Base-by-base conservation (phyloP, 2,888 invertebrate genomes). In the Macropis europaea region DNA sequence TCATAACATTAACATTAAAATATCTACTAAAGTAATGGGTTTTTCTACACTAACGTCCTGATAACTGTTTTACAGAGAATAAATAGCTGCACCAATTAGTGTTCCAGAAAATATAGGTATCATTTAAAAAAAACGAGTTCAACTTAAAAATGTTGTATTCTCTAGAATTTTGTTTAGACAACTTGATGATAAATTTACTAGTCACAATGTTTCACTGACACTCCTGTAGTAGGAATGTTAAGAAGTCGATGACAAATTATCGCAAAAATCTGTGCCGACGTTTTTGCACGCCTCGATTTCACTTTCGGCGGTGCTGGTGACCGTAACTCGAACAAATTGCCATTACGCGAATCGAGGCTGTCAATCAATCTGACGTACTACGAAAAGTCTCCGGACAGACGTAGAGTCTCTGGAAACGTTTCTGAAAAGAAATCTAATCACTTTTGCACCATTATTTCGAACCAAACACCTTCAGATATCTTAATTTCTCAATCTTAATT, bases 321-420 rank as follows among this genome's bases (percentile, higher is more conserved):
- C 64, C 79, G 79, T 81, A 81, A 70, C 77, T 75, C 72, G 79
- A 77, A 75, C 81, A 77, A 81, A 79, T 81, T 75, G 79, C 34
- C 69, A 52, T 81, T 72, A 79, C 66, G 60, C 63, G 73, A 76
- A 50, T 50, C 48, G 43, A 50, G 60, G 36, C 60, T 76, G 76
- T 64, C 72, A 71, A 79, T 77, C 77, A 72, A 52, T 36, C 42
- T 61, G 48, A 68, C 50, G 22, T 67, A 59, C 61, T 30, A 36
- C 38, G 28, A 38, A 36, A 53, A 60, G 63, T 67, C 53, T 45
- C 45, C 24, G 30, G 13, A 43, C 28, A 30, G 7, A 43, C 43
- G 26, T 53, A 54, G 30, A 22, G 40, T 22, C 28, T 40, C n/a
- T 7, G 26, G 5, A 36, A 28, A n/a, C 17, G 13, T 7, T 22